Percentiles rank a stretch among this genome's conserved stretches.
These are phyloP conservation scores for Omphaloscelis lunosa DNA, from an alignment of 2,888 invertebrate genomes.

Conservation along the genomic window DNA sequence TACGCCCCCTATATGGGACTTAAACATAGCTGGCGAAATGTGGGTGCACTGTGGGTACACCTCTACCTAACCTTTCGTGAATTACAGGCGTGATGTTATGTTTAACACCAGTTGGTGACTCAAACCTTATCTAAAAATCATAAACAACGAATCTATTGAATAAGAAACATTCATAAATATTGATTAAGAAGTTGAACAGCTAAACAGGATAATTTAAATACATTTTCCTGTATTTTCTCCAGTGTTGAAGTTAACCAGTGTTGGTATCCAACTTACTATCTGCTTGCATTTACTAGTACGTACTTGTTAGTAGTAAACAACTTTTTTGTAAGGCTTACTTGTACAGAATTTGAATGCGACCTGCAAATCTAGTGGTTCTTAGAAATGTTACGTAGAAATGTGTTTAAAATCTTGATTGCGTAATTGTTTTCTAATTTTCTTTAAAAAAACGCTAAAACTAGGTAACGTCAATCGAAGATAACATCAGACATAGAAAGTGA, in stretches of 20 bases:
- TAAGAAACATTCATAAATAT: slow-evolving; percentile 35
- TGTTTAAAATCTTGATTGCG: not conserved
- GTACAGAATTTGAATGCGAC: slow-evolving; percentile 31
- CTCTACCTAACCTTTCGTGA: not conserved
- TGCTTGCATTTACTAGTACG: not conserved
- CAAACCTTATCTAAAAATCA: not conserved
- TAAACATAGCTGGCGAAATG: not conserved
- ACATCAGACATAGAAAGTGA: not conserved
- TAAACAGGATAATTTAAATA: slow-evolving; percentile 24
- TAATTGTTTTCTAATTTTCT: not conserved
- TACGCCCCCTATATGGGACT: not conserved
- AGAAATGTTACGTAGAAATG: slow-evolving; percentile 19
- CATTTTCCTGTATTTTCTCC: slow-evolving; percentile 33
- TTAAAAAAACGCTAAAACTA: slow-evolving; percentile 2
- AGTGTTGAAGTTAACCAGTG: not conserved
- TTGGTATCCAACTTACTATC: not conserved
- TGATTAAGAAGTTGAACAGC: slow-evolving; percentile 12
- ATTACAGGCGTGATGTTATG: too few species aligned
- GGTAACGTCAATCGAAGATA: not conserved
- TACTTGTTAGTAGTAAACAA: slow-evolving; percentile 15
- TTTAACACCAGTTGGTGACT: not conserved
- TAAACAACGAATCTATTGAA: not conserved
- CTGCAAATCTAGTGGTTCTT: slow-evolving; percentile 27
- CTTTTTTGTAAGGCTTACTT: slow-evolving; percentile 29
- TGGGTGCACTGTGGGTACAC: not conserved